Percentiles rank a stretch among this genome's conserved stretches.
phyloP scores from a whole-genome alignment of 2,113 vertebrate genomes.

The Ammodramus savannarum region DNA sequence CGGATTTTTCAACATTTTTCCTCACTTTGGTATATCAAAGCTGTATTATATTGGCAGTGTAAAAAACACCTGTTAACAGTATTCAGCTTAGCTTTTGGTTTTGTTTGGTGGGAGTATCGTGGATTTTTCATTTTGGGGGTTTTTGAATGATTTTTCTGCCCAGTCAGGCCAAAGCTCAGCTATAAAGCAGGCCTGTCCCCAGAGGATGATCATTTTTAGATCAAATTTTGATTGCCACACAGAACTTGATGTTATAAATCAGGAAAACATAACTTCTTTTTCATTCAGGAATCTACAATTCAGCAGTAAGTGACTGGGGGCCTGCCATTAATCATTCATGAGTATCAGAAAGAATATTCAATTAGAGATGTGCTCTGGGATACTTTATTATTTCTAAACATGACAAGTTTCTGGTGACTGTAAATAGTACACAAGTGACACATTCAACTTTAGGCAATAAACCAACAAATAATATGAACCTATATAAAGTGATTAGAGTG shows the following conservation, averaged over 20 bases:
- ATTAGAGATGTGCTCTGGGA: neutral
- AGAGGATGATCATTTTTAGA: neutral
- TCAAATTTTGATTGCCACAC: neutral
- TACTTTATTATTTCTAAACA: constrained; percentile 2
- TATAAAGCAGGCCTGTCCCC: neutral
- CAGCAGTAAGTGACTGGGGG: neutral
- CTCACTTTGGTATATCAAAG: neutral
- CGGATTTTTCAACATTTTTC: neutral
- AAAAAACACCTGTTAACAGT: neutral
- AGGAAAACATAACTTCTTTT: neutral
- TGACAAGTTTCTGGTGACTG: constrained; percentile 14
- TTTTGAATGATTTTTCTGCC: neutral
- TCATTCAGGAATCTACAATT: neutral
- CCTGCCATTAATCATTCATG: constrained; percentile 32
- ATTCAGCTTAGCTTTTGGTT: neutral
- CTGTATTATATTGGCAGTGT: neutral
- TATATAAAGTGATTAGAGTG: neutral
- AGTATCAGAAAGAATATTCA: constrained; percentile 47
- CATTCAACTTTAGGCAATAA: neutral
- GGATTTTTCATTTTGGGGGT: fast-evolving
- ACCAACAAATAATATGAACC: neutral
- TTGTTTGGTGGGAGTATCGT: neutral
- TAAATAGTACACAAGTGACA: neutral
- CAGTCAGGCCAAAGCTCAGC: neutral
- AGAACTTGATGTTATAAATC: neutral